Evolutionary conservation across 1,140 invertebrate species (phyloP).

Genomic region (Cecropterus lyciades): DNA sequence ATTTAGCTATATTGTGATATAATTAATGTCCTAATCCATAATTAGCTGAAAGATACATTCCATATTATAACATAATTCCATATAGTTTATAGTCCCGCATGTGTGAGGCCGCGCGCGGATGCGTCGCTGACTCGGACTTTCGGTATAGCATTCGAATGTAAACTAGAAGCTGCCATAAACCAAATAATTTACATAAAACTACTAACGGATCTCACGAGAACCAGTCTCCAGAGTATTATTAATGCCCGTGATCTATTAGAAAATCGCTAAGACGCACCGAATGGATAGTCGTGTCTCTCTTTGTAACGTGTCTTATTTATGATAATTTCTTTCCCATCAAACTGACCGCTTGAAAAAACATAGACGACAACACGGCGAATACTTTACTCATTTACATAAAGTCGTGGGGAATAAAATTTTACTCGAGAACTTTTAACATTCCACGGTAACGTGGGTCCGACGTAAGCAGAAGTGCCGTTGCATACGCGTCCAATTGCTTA

Average conservation of each 20-base stretch:
- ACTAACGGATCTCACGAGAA: constrained; percentile 81
- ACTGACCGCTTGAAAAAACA: constrained; percentile 49
- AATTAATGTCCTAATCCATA: too few relatives aligned
- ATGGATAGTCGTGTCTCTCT: constrained; percentile 56
- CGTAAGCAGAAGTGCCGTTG: constrained; percentile 8
- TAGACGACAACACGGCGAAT: constrained; percentile 51
- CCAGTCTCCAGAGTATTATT: constrained; percentile 75
- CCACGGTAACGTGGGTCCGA: neutral
- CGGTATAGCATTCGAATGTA: constrained; percentile 64
- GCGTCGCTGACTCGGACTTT: constrained; percentile 46
- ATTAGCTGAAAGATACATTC: constrained; percentile 36
- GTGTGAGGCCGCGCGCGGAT: constrained; percentile 35
- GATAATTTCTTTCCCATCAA: constrained; percentile 70
- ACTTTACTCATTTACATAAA: constrained; percentile 58
- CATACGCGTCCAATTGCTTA: constrained; percentile 29
- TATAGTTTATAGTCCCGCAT: neutral
- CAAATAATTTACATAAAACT: constrained; percentile 80
- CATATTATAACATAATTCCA: constrained; percentile 13
- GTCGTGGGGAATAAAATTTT: constrained; percentile 61
- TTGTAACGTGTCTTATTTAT: constrained; percentile 67
- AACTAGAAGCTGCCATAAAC: constrained; percentile 76
- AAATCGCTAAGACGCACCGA: constrained; percentile 71
- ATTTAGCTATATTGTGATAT: too few relatives aligned
- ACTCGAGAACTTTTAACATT: constrained; percentile 48
- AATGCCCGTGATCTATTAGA: constrained; percentile 82